Evolutionary conservation across 2,113 vertebrate genomes (phyloP), one percentile per base, ranked within the genome.

Genomic region (Ancistrus triradiatus): DNA sequence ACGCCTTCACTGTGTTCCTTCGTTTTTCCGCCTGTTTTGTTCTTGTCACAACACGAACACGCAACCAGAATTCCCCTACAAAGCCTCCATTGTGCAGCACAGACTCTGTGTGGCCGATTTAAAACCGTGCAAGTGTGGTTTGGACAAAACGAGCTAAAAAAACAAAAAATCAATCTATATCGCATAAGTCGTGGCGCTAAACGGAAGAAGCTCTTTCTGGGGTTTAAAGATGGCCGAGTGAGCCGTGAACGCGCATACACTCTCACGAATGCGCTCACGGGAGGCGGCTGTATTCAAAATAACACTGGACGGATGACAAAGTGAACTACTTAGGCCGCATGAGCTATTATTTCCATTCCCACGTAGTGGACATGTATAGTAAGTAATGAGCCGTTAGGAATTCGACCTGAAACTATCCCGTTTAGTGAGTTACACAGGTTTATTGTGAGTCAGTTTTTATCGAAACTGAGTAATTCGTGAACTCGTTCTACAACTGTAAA

Each of bases 191-290:
- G 77, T 81, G 73, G 79, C 78, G 76, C 61, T 74, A 66, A 73
- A 78, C 78, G 76, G 75, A 66, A 80, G 72, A 33, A 33, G 58
- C 78, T 83, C 78, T 77, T 78, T 72, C 77, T 82, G 88, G 87
- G 85, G 87, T 90, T 90, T 90, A 90, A 90, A 90, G 85, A 90
- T 90, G 88, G 87, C 87, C 87, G 65, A 85, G 25, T 44, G 33
- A 64, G 74, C 62, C 71, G 74, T 56, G 77, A 72, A 81, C 83
- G 83, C 77, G 83, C 86, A n/a, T n/a, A n/a, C n/a, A n/a, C n/a
- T n/a, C n/a, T n/a, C n/a, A n/a, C n/a, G n/a, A n/a, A n/a, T n/a
- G n/a, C n/a, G n/a, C n/a, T n/a, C n/a, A n/a, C n/a, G n/a, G n/a
- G n/a, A n/a, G n/a, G n/a, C n/a, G n/a, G n/a, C n/a, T n/a, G n/a